Evolutionary conservation across 2,797 vertebrate genomes (phyloP).

Genomic region (Neosilurus mollespiculum): DNA sequence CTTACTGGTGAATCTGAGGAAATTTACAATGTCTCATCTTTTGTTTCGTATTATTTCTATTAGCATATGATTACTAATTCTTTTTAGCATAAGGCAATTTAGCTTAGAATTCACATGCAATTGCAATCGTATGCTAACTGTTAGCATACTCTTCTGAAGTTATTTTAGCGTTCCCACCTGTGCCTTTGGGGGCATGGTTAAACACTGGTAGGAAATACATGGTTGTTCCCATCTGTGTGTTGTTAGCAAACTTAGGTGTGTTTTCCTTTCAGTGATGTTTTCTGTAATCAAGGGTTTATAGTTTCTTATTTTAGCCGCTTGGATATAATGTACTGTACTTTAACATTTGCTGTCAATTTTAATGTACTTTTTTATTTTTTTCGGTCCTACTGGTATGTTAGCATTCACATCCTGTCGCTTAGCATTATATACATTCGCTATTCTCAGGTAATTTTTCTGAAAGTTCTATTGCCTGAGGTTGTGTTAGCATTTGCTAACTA

Average conservation of each 20-base stretch:
- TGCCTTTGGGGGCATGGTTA: not conserved
- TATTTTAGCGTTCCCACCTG: not conserved
- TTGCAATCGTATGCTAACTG: too few relatives aligned
- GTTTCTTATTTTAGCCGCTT: too few relatives aligned
- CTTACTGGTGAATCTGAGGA: not conserved
- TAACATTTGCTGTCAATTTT: too few relatives aligned
- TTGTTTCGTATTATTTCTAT: too few relatives aligned
- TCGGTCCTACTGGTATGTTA: too few relatives aligned
- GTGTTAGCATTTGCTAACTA: not conserved
- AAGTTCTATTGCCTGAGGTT: not conserved
- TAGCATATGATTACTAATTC: not conserved
- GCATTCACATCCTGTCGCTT: too few relatives aligned
- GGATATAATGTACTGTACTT: too few relatives aligned
- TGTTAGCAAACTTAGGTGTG: too few relatives aligned
- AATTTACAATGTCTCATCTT: not conserved
- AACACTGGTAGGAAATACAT: not conserved
- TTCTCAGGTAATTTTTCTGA: not conserved
- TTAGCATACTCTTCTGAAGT: not conserved
- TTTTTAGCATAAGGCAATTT: not conserved
- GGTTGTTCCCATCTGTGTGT: not conserved
- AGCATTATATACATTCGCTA: too few relatives aligned
- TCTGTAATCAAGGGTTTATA: too few relatives aligned
- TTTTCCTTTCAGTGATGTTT: not conserved
- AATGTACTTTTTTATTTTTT: too few relatives aligned
- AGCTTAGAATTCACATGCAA: not conserved